phyloP scores from a whole-genome alignment of 2,888 invertebrate genomes.

The Pammene fasciana region DNA sequence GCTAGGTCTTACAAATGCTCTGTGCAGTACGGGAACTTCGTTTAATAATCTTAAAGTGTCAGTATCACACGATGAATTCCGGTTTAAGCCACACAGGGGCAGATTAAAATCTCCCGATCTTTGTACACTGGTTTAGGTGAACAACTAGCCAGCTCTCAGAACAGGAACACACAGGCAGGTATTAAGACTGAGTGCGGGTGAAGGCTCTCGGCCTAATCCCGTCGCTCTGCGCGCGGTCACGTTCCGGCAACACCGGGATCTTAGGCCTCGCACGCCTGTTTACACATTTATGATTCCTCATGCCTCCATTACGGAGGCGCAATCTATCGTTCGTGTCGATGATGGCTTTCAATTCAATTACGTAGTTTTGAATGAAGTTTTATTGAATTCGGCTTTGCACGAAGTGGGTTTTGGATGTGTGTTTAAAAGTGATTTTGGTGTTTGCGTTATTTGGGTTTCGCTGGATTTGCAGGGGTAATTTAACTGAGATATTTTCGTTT shows the following conservation, averaged over 20 bases:
- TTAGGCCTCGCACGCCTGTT: constrained; percentile 48
- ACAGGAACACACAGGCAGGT: constrained; percentile 40
- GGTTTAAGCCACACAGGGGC: too few species aligned
- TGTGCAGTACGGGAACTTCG: too few species aligned
- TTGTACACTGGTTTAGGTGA: neutral
- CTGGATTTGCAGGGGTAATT: neutral
- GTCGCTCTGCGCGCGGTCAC: constrained; percentile 52
- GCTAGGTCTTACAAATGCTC: too few species aligned
- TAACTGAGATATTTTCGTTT: neutral
- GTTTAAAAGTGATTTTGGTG: constrained; percentile 13
- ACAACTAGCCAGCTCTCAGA: neutral
- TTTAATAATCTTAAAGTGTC: too few species aligned
- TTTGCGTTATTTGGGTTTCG: neutral
- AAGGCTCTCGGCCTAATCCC: constrained; percentile 53
- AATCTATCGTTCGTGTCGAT: constrained; percentile 24
- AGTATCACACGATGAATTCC: too few species aligned
- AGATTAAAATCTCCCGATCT: too few species aligned
- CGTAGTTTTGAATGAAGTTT: constrained; percentile 32
- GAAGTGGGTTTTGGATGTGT: constrained; percentile 16
- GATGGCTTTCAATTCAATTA: constrained; percentile 32
- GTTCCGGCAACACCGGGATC: constrained; percentile 54
- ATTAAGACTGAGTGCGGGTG: constrained; percentile 42
- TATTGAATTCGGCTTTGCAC: constrained; percentile 20
- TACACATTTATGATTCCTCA: constrained; percentile 43
- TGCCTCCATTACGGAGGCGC: constrained; percentile 25